Evolutionary conservation across 2,797 vertebrate species (phyloP).

Genomic region (Sitta carolinensis): DNA sequence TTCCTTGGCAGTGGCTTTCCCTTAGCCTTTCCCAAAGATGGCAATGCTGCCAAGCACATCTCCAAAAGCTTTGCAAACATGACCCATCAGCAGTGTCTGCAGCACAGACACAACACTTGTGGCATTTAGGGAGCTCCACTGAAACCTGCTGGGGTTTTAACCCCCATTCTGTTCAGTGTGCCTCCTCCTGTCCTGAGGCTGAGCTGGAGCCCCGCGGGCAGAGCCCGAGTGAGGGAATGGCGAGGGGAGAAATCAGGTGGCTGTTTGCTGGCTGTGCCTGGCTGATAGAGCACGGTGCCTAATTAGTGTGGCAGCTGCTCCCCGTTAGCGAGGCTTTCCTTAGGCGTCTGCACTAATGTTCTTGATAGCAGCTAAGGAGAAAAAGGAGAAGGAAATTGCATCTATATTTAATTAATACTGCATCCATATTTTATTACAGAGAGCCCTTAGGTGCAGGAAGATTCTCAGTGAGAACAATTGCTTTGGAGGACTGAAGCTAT

Average conservation of each 20-base stretch:
- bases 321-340: constrained; percentile 24
- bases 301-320: constrained; percentile 43
- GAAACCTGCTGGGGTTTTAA: neutral
- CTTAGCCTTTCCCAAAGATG: constrained; percentile 50
- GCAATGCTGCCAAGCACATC: constrained; percentile 6
- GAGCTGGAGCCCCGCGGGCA: neutral
- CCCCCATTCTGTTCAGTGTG: fast-evolving
- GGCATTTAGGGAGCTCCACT: neutral
- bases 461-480: constrained; percentile 19
- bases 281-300: neutral
- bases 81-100: neutral
- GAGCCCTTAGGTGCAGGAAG: constrained; percentile 45
- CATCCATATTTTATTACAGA: constrained; percentile 60
- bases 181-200: neutral
- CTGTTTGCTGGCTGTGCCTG: neutral
- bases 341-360: constrained; percentile 36
- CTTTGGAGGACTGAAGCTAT: neutral
- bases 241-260: neutral
- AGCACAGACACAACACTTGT: too few species aligned
- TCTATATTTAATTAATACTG: constrained; percentile 65
- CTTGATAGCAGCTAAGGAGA: constrained; percentile 43
- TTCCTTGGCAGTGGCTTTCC: neutral
- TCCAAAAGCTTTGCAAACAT: neutral
- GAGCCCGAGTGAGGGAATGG: neutral
- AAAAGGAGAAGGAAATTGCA: constrained; percentile 54